Conservation (phyloP, 2,888 invertebrate species). For the Orchestes rusci region DNA sequence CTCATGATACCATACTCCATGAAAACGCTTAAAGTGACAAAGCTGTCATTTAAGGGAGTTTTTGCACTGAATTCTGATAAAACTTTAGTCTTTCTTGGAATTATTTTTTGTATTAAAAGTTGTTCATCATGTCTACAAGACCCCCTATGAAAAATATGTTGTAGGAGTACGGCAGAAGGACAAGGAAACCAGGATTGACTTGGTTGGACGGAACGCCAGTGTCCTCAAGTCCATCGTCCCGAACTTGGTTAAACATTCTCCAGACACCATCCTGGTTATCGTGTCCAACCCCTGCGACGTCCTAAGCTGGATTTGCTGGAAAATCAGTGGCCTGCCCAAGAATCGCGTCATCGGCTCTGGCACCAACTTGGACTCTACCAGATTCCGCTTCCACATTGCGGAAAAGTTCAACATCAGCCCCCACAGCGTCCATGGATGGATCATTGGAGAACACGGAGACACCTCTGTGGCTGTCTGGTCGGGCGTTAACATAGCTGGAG, state of each 20-base stretch:
- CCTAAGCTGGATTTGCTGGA: constrained; percentile 73
- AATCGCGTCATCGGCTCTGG: constrained; percentile 85
- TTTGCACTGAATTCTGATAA: no score
- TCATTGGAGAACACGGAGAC: constrained; percentile 93
- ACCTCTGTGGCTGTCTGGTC: constrained; percentile 84
- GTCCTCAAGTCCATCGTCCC: constrained; percentile 83
- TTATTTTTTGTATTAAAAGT: no score
- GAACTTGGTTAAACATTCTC: constrained; percentile 72
- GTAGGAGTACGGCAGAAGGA: constrained; percentile 81
- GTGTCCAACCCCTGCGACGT: constrained; percentile 93
- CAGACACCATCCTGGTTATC: constrained; percentile 75
- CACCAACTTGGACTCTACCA: constrained; percentile 86
- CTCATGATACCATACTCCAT: no score
- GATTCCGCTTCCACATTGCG: constrained; percentile 82
- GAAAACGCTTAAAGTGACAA: no score
- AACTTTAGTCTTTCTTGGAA: no score
- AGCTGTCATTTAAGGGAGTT: no score
- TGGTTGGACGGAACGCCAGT: constrained; percentile 86
- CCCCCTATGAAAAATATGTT: no score
- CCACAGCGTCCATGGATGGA: constrained; percentile 83
- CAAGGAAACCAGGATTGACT: constrained; percentile 77
- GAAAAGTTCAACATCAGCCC: constrained; percentile 75
- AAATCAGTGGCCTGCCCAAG: constrained; percentile 80
- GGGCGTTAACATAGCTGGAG: constrained; percentile 86
- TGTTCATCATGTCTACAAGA: no score